Evolutionary conservation across 2,888 invertebrate species (phyloP).

Genomic region (Listrodromus nycthemerus): DNA sequence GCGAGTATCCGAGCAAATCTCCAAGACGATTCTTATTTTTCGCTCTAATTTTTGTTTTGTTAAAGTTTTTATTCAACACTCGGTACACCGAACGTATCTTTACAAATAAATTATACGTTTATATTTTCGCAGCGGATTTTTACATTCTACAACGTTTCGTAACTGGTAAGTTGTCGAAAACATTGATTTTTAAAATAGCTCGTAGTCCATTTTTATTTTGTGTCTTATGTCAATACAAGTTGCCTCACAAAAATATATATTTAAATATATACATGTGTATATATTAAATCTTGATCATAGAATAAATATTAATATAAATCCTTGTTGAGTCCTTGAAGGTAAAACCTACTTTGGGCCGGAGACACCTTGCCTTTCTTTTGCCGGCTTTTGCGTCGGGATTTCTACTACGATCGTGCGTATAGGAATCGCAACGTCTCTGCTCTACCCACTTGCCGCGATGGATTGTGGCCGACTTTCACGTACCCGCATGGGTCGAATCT

Average conservation of each 20-base stretch:
- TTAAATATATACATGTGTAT: background rate
- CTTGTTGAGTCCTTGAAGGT: constrained; percentile 42
- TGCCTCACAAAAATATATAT: too few species aligned
- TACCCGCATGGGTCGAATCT: constrained; percentile 34
- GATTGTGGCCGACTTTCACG: constrained; percentile 51
- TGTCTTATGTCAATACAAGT: too few species aligned
- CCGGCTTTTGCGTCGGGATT: constrained; percentile 29
- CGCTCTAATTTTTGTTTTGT: too few species aligned
- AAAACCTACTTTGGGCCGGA: constrained; percentile 26
- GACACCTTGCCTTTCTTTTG: constrained; percentile 39
- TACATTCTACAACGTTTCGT: too few species aligned
- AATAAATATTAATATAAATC: constrained; percentile 22
- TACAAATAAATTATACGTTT: too few species aligned
- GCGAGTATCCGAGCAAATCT: background rate
- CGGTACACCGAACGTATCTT: too few species aligned
- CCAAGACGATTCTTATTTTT: background rate
- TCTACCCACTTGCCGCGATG: constrained; percentile 36
- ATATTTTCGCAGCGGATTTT: too few species aligned
- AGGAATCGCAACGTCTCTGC: background rate
- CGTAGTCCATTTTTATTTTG: too few species aligned
- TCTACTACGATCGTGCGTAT: constrained; percentile 11
- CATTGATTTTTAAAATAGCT: too few species aligned
- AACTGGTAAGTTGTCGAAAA: too few species aligned
- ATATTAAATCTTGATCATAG: background rate
- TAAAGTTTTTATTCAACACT: too few species aligned